Percentiles rank a stretch among this genome's conserved stretches.
phyloP scores from a whole-genome alignment of 30 jellyfish, hydroid and myxozoan species.

The Hydractinia echinata region DNA sequence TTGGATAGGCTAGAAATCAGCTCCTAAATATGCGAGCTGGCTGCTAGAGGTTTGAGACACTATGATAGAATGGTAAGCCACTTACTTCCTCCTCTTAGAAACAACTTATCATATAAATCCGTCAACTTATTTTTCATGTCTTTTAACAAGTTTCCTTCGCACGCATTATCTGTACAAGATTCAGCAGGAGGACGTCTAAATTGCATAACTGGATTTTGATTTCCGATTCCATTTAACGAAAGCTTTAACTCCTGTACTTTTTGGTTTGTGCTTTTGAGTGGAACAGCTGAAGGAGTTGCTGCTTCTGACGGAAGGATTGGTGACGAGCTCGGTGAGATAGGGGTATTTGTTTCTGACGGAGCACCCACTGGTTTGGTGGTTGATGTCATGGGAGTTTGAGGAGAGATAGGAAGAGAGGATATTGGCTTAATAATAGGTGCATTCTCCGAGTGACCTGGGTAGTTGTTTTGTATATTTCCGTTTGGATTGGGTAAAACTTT shows the following conservation, averaged over 20 bases:
- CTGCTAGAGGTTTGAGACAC: no score
- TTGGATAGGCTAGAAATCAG: no score
- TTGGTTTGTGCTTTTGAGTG: not conserved
- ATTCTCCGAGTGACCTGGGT: no score
- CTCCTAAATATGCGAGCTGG: no score
- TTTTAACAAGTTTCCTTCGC: constrained; percentile 4
- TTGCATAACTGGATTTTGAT: not conserved
- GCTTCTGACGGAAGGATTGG: constrained; percentile 1
- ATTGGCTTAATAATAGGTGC: no score
- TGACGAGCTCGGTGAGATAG: not conserved
- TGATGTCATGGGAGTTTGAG: not conserved
- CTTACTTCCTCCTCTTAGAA: constrained; percentile 4
- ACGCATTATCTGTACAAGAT: not conserved
- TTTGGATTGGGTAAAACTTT: no score
- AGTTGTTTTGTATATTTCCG: no score
- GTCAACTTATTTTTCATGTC: not conserved
- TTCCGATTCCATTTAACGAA: not conserved
- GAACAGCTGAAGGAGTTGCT: not conserved
- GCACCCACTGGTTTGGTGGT: not conserved
- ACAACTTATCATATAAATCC: not conserved
- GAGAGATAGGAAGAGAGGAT: no score
- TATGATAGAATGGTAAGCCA: not conserved
- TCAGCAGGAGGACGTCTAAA: not conserved
- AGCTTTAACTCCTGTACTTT: not conserved
- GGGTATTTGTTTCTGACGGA: not conserved